Evolutionary conservation across 1,140 invertebrate species (phyloP), one percentile per base, ranked within the genome.

Genomic region (Capitella teleta): DNA sequence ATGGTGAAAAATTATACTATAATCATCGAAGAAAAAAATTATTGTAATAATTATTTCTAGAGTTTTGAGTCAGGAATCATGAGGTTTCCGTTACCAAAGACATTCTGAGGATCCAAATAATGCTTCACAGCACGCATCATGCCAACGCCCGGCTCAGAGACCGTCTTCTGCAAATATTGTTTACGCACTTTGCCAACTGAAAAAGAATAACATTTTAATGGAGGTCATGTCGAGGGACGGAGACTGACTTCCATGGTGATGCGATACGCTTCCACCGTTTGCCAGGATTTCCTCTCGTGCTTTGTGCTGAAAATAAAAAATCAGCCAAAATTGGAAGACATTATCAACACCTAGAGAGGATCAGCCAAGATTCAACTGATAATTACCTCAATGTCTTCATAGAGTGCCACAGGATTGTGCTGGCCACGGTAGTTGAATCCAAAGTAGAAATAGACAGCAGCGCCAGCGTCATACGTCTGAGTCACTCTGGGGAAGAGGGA

Each of bases 361-460:
- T 24, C 32, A 34, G 16, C 10, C 32, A 34, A 34, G 8, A 8
- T 34, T 34, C 30, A 34, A 40, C 38, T 40, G n/a, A 8, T 6
- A 41, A 19, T 12, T 56, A 78, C 77, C 70, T 81, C 77, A 57
- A 81, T 78, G 34, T 81, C 69, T 60, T 94, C 87, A 71, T 92
- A 94, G 0, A 82, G 72, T n/a, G 79, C 69, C 1, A 94, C 80
- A 0, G 90, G 86, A 18, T 67, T 55, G 14, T 70, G 61, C 14
- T 84, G 69, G 6, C 78, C 73, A 4, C 67, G 62, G 64, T 83
- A 85, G 63, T 87, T 91, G 70, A 94, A 93, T 0, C 80, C 94
- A 76, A 98, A 91, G 69, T 98, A 98, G 71, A 98, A 98, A 68
- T 98, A 98, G 45, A 98, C 83, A 67, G 92, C 96, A 59, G 92